Evolutionary conservation across 2,888 invertebrate species (phyloP).

Genomic region (Cactoblastis cactorum): DNA sequence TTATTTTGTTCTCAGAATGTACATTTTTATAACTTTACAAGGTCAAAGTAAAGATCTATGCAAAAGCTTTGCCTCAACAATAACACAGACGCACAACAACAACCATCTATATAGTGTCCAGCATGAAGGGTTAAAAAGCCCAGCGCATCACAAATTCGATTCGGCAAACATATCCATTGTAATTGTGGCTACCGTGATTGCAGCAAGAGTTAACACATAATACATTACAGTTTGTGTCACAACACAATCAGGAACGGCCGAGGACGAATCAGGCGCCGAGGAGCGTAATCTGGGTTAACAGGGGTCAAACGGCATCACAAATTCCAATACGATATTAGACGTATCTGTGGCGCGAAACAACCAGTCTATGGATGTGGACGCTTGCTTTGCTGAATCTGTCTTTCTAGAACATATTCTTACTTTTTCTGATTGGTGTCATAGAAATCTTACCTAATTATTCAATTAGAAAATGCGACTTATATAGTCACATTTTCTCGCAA

Average conservation of each 20-base stretch:
- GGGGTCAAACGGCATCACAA: slow-evolving; percentile 86
- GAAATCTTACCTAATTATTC: no score
- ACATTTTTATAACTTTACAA: no score
- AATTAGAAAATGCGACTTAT: no score
- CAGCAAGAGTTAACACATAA: slow-evolving; percentile 79
- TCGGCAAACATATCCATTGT: slow-evolving; percentile 70
- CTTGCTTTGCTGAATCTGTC: slow-evolving; percentile 13
- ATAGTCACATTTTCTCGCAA: no score
- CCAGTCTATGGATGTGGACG: slow-evolving; percentile 54
- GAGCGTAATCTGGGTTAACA: slow-evolving; percentile 86
- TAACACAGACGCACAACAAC: not conserved
- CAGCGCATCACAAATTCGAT: slow-evolving; percentile 51
- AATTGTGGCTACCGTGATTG: slow-evolving; percentile 74
- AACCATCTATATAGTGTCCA: not conserved
- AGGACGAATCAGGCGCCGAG: slow-evolving; percentile 80
- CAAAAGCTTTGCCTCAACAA: not conserved
- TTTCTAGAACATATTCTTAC: not conserved
- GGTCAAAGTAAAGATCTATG: no score
- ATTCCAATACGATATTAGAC: slow-evolving; percentile 83
- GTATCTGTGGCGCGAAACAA: slow-evolving; percentile 78
- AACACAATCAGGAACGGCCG: slow-evolving; percentile 75
- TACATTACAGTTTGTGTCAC: slow-evolving; percentile 80
- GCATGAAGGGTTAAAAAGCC: slow-evolving; percentile 20
- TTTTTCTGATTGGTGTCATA: no score
- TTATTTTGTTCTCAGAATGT: no score